A percentile compares a stretch with the other conserved stretches of the same genome.
phyloP scores from a whole-genome alignment of 2,888 invertebrate genomes.

The Flabesymbios commensalis region DNA sequence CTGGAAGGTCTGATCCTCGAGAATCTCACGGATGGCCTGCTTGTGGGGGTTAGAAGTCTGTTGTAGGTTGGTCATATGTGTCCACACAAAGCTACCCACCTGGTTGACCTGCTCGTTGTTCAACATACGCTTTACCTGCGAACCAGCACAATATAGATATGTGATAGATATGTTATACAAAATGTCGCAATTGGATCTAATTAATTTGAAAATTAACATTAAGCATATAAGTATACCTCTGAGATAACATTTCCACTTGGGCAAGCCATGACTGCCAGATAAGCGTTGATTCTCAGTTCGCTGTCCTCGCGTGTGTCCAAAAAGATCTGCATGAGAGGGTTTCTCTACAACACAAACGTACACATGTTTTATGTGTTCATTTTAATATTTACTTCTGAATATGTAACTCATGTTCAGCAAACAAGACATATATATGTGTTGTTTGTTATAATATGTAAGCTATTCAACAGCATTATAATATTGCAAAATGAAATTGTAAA shows the following conservation, averaged over 20 bases:
- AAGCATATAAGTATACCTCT: no score
- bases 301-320: conserved; percentile 74
- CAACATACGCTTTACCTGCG: conserved; percentile 26
- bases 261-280: conserved; percentile 86
- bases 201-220: no score
- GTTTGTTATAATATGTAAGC: no score
- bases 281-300: conserved; percentile 84
- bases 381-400: no score
- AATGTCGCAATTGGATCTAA: no score
- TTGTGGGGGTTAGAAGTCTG: conserved; percentile 83
- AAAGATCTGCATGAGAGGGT: conserved; percentile 66
- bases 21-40: conserved; percentile 80
- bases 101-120: conserved; percentile 48
- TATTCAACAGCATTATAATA: no score
- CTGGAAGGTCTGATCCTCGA: conserved; percentile 78
- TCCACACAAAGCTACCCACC: conserved; percentile 94
- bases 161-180: no score
- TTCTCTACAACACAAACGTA: conserved; percentile 1
- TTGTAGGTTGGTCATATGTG: conserved; percentile 84
- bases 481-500: no score
- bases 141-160: no score
- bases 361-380: no score
- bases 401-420: no score
- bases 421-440: no score
- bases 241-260: conserved; percentile 69